A percentile compares a stretch with the other conserved stretches of the same genome.
These are phyloP conservation scores for Petrosia ficiformis DNA, from an alignment of 37 sponge, comb jelly and placozoan species.

Conservation along the genomic window DNA sequence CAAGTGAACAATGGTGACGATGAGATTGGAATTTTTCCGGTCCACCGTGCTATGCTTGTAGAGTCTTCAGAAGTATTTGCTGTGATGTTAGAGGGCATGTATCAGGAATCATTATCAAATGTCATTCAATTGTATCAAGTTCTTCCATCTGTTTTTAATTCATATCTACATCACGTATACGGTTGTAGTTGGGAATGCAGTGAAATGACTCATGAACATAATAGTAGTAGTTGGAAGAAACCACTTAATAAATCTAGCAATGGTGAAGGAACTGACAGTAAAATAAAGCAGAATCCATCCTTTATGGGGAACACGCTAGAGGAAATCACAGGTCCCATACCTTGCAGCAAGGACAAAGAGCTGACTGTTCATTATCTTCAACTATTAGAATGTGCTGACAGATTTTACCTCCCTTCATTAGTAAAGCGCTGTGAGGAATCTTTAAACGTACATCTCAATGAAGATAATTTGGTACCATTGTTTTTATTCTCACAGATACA, in stretches of 20 bases:
- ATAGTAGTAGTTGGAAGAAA: background rate
- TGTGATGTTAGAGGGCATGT: constrained; percentile 56
- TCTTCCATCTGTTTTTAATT: constrained; percentile 14
- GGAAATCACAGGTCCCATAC: background rate
- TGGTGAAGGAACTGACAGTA: background rate
- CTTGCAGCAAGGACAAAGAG: background rate
- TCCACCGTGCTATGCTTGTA: constrained; percentile 23
- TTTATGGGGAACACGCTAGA: too few species aligned
- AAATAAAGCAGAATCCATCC: background rate
- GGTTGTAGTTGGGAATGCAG: constrained; percentile 57
- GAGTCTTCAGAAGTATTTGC: constrained; percentile 61
- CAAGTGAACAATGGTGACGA: background rate
- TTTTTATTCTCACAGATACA: constrained; percentile 46
- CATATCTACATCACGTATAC: constrained; percentile 57
- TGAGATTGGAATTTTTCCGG: constrained; percentile 19
- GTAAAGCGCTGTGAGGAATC: constrained; percentile 23
- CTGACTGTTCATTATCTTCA: constrained; percentile 19
- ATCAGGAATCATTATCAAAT: constrained; percentile 21
- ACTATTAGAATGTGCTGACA: constrained; percentile 39
- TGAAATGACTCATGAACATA: background rate
- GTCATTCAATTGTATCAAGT: constrained; percentile 21
- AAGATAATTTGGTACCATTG: constrained; percentile 25
- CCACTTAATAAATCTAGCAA: background rate
- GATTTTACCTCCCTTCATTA: constrained; percentile 28
- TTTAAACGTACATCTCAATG: constrained; percentile 3